phyloP scores from a whole-genome alignment of 2,113 vertebrate species.

The Numenius arquata region DNA sequence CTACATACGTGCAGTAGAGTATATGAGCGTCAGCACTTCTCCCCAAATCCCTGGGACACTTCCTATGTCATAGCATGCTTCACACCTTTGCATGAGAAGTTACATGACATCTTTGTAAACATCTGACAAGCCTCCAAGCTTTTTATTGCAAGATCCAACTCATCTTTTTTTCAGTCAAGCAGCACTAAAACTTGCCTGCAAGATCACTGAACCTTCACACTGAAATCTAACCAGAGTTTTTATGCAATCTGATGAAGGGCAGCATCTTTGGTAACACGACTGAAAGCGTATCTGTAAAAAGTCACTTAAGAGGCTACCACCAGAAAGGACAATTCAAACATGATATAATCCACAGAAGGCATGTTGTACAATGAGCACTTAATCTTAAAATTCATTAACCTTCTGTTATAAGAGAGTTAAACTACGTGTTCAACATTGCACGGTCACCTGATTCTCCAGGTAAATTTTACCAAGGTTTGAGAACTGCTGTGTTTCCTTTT shows the following conservation, averaged over 20 bases:
- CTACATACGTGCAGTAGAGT: neutral
- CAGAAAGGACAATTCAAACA: neutral
- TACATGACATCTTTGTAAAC: neutral
- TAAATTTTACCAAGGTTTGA: neutral
- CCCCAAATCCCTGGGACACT: neutral
- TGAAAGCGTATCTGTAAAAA: neutral
- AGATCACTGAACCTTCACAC: neutral
- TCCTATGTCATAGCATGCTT: neutral
- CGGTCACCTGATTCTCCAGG: neutral
- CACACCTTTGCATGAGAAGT: neutral
- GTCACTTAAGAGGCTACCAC: neutral
- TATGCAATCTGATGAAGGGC: neutral
- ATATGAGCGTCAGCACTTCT: neutral
- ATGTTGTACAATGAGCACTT: neutral
- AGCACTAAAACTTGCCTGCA: neutral
- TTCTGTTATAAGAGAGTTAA: neutral
- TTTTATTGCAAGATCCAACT: neutral
- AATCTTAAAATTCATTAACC: neutral
- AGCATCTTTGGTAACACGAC: neutral
- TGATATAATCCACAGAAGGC: neutral
- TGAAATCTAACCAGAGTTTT: neutral
- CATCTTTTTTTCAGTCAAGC: neutral
- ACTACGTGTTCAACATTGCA: neutral
- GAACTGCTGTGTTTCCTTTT: neutral
- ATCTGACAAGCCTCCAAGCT: neutral